These are phyloP conservation scores for Oenanthe oenanthe DNA, from an alignment of 2,113 vertebrate species.

Conservation along the genomic window DNA sequence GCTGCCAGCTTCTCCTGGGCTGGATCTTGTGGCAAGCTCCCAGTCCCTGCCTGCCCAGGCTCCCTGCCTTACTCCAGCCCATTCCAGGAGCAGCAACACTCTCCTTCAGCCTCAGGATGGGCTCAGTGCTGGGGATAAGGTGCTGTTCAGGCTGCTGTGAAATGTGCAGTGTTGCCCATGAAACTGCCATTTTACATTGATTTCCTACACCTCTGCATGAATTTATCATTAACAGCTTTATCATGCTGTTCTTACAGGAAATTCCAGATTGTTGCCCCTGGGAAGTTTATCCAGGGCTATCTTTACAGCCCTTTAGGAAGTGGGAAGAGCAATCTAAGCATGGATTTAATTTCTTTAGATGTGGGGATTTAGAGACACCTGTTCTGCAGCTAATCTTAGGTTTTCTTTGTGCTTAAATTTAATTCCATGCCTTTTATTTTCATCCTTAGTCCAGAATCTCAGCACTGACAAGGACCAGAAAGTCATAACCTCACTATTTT, in stretches of 20 bases:
- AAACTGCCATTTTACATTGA: conserved; percentile 1
- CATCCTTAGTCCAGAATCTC: neutral
- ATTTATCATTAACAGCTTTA: conserved; percentile 13
- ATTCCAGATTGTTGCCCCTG: neutral
- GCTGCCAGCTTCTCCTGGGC: neutral
- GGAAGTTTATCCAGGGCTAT: neutral
- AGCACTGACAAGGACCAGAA: neutral
- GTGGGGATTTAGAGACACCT: neutral
- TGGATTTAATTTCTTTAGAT: neutral
- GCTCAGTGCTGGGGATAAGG: neutral
- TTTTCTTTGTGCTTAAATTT: neutral
- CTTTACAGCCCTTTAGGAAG: neutral
- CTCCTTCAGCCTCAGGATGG: accelerated
- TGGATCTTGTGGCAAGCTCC: neutral
- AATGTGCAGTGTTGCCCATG: neutral
- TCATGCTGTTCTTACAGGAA: neutral
- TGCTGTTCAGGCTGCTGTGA: neutral
- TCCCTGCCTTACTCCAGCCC: neutral
- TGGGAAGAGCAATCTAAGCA: neutral
- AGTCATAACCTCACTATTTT: neutral
- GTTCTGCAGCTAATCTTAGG: neutral
- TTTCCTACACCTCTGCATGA: neutral
- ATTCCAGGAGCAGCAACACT: neutral
- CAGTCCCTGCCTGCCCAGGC: neutral
- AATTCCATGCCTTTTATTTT: neutral